A percentile compares a stretch with the other conserved stretches of the same genome.
Conservation (phyloP, 2,797 vertebrate species). For the Prunella strophiata region DNA sequence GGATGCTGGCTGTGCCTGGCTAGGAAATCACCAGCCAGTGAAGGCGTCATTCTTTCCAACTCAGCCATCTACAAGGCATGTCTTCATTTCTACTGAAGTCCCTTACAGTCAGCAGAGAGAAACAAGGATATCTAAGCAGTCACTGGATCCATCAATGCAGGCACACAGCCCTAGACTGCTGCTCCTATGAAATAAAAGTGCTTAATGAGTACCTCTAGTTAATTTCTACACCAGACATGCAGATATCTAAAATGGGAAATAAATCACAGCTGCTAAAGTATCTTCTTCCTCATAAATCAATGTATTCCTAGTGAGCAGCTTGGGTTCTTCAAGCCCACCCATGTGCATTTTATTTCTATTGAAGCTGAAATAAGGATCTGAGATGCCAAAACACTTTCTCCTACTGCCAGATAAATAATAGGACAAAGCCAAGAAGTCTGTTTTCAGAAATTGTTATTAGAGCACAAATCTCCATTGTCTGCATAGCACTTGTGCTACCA, state of each 20-base stretch:
- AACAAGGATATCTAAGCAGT: neutral
- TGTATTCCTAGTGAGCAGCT: neutral
- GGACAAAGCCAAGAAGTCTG: neutral
- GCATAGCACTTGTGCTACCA: neutral
- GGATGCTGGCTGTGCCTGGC: neutral
- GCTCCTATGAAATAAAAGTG: neutral
- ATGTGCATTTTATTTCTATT: neutral
- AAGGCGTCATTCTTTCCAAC: neutral
- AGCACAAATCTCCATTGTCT: neutral
- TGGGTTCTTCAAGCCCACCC: neutral
- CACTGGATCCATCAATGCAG: neutral
- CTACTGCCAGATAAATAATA: neutral
- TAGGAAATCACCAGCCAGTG: neutral
- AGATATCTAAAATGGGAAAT: neutral
- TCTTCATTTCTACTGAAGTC: neutral
- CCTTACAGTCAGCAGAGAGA: neutral
- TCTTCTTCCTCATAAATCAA: neutral
- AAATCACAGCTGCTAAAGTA: neutral
- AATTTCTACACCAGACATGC: neutral
- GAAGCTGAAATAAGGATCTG: neutral
- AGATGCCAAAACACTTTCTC: neutral
- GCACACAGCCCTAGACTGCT: neutral
- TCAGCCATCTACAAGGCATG: neutral
- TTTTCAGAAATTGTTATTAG: neutral
- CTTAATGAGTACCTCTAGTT: neutral